phyloP scores from a whole-genome alignment of 1,140 invertebrate genomes.

The Pantala flavescens region DNA sequence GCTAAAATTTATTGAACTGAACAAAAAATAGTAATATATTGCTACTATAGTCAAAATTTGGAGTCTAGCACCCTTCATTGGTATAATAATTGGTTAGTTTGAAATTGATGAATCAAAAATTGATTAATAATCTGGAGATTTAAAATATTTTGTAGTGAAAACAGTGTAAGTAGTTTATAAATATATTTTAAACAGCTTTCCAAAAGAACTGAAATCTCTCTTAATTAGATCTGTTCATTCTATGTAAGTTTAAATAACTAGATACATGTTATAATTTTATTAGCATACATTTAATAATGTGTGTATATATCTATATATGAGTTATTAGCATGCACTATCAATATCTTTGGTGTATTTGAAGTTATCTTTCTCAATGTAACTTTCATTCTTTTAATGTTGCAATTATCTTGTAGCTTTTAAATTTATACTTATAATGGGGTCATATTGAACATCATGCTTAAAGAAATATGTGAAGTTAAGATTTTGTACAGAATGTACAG shows the following conservation, averaged over 20 bases:
- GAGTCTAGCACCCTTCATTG: not conserved
- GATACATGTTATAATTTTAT: not conserved
- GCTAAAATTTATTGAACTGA: too few species aligned
- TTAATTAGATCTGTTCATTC: not conserved
- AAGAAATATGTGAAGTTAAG: not conserved
- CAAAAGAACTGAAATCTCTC: not conserved
- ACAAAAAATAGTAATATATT: too few species aligned
- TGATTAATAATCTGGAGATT: not conserved
- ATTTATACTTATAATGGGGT: not conserved
- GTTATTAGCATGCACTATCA: not conserved
- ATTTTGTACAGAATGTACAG: conserved; percentile 3
- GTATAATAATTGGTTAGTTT: not conserved
- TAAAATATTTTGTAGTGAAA: not conserved
- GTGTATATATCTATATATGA: too few species aligned
- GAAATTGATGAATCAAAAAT: not conserved
- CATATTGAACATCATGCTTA: not conserved
- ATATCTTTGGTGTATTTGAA: not conserved
- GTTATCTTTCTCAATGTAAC: not conserved
- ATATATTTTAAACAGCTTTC: not conserved
- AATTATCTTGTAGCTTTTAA: not conserved
- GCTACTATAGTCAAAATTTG: too few species aligned
- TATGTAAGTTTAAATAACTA: not conserved
- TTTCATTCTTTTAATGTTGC: not conserved
- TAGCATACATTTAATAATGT: too few species aligned
- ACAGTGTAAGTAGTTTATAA: not conserved